phyloP scores from a whole-genome alignment of 2,113 vertebrate species.

The Hirundichthys speculiger region DNA sequence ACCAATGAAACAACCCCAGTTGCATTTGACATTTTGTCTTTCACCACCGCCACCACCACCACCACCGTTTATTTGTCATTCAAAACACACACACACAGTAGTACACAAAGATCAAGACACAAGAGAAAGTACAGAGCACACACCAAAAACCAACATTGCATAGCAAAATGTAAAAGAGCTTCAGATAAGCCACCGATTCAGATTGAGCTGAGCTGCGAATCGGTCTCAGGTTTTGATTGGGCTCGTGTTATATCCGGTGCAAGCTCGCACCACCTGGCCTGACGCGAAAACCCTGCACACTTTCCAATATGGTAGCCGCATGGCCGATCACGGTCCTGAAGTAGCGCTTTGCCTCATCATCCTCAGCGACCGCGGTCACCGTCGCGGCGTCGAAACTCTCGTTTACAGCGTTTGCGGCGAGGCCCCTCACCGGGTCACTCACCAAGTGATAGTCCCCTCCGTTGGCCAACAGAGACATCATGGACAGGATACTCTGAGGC shows the following conservation, averaged over 20 bases:
- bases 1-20: no score
- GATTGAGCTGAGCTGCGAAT: slow-evolving; percentile 16
- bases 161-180: no score
- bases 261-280: slow-evolving; percentile 13
- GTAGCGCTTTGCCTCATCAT: rapidly evolving
- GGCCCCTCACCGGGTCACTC: rapidly evolving
- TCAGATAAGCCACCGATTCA: slow-evolving; percentile 22
- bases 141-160: no score
- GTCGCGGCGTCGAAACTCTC: rapidly evolving
- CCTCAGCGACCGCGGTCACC: not conserved
- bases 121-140: no score
- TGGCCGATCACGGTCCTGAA: not conserved
- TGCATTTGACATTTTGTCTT: no score
- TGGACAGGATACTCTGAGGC: not conserved
- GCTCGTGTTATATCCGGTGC: not conserved
- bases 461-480: slow-evolving; percentile 7
- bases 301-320: not conserved
- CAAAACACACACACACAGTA: no score
- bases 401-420: rapidly evolving
- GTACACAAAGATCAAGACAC: no score
- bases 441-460: not conserved
- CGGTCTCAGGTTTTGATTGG: not conserved
- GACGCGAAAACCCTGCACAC: slow-evolving; percentile 6
- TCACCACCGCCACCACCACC: no score
- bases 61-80: no score